Base-by-base conservation (phyloP, 1,140 invertebrate genomes). In the Samia ricini region DNA sequence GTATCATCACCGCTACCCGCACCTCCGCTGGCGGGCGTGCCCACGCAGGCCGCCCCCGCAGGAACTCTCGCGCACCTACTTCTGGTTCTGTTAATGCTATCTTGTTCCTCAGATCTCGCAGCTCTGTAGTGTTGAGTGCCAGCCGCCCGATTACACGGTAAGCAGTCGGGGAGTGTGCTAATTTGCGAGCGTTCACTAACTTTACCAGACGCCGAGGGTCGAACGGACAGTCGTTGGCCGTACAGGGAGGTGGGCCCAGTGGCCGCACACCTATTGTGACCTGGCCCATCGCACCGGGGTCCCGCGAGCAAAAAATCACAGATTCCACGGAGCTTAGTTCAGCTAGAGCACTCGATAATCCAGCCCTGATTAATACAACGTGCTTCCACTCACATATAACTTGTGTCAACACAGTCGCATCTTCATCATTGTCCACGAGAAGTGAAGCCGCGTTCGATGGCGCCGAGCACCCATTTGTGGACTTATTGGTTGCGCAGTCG, bases 381-480 rank as follows among this genome's bases (percentile, higher is more conserved):
- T 23, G 36, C 6, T 20, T 21, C 48, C 33, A 36, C 8, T 23
- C 22, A 3, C 21, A 55, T 7, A 74, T 69, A 0, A 72, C 60
- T 6, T 33, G 48, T 0, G 54, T 49, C 2, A 81, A 55, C 26
- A 78, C n/a, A 0, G 26, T 49, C 22, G 71, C 74, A 54, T 85
- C 81, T 5, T 63, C 64, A 15, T 42, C 61, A 21, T 76, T 68
- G 24, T 73, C 76, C 0, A 76, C 76, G 22, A 85, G 59, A 15
- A 83, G n/a, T 5, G 76, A 70, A 4, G 80, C 49, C 77, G 54
- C 77, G 79, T n/a, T 61, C 56, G 10, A n/a, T 24, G n/a, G 69
- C 67, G 5, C 24, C 15, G 22, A 4, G 54, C 54, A 19, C 3
- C n/a, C 10, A n/a, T 19, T 42, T 4, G n/a, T 3, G 12, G 33